Conservation (phyloP, 35 echinoderm and acorn worm genomes). For the Patiria miniata region DNA sequence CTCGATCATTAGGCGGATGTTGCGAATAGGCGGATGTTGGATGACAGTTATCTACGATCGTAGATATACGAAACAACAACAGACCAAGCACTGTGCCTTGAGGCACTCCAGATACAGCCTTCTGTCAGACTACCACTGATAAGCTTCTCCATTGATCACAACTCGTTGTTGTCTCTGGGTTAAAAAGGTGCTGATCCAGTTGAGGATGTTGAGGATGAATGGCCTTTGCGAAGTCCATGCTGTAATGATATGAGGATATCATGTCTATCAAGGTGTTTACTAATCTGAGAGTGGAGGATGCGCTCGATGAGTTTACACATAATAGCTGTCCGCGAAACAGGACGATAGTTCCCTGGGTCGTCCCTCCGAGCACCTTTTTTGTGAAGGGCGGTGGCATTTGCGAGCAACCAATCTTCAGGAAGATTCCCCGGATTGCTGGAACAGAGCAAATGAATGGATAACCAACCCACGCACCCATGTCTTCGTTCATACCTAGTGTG, state of each 20-base stretch:
- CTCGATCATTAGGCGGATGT: too few relatives aligned
- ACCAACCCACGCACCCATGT: neutral
- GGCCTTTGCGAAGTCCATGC: constrained; percentile 54
- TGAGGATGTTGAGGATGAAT: constrained; percentile 32
- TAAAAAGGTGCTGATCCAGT: neutral
- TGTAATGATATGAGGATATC: constrained; percentile 33
- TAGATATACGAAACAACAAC: constrained; percentile 24
- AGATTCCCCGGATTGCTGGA: constrained; percentile 35
- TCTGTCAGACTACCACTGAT: neutral
- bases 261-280: constrained; percentile 39
- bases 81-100: constrained; percentile 32
- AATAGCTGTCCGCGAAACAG: too few relatives aligned
- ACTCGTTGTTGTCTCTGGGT: constrained; percentile 21
- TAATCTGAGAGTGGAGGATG: constrained; percentile 29
- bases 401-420: constrained; percentile 46
- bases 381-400: constrained; percentile 47
- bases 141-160: neutral
- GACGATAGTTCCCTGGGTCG: constrained; percentile 18
- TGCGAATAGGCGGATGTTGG: constrained; percentile 10
- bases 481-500: too few relatives aligned
- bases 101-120: constrained; percentile 17
- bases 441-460: constrained; percentile 42
- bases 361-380: constrained; percentile 49
- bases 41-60: neutral
- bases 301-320: constrained; percentile 57